Conservation (phyloP, 1,140 invertebrate genomes). For the Atta texana region DNA sequence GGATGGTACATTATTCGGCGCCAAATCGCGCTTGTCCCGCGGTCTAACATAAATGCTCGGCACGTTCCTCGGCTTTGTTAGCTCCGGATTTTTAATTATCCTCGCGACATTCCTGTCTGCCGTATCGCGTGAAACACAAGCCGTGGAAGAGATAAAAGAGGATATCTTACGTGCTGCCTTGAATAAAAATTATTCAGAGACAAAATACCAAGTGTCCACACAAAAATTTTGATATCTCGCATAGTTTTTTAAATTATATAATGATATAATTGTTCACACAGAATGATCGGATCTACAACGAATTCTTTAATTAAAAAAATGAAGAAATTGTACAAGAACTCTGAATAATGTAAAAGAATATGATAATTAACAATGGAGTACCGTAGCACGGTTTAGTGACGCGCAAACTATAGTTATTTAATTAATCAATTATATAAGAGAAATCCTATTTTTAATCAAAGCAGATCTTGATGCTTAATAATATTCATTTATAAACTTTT, state of each 20-base stretch:
- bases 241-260: not conserved
- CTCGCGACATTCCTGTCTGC: conserved; percentile 46
- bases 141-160: conserved; percentile 47
- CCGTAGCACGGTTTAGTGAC: no score
- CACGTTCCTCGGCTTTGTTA: conserved; percentile 70
- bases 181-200: conserved; percentile 36
- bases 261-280: not conserved
- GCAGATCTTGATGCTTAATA: no score
- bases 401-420: no score
- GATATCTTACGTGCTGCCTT: conserved; percentile 45
- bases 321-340: no score
- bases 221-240: not conserved
- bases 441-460: no score
- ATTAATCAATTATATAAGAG: no score
- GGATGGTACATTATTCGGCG: conserved; percentile 55
- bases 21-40: conserved; percentile 38
- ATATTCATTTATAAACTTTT: no score
- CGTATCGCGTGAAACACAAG: conserved; percentile 12
- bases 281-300: not conserved
- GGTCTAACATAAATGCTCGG: conserved; percentile 47
- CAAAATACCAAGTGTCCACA: not conserved
- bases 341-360: no score
- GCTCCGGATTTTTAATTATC: conserved; percentile 72
- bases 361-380: no score
- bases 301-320: no score